phyloP scores from a whole-genome alignment of 2,113 vertebrate genomes.

The Pachyramphus minor region DNA sequence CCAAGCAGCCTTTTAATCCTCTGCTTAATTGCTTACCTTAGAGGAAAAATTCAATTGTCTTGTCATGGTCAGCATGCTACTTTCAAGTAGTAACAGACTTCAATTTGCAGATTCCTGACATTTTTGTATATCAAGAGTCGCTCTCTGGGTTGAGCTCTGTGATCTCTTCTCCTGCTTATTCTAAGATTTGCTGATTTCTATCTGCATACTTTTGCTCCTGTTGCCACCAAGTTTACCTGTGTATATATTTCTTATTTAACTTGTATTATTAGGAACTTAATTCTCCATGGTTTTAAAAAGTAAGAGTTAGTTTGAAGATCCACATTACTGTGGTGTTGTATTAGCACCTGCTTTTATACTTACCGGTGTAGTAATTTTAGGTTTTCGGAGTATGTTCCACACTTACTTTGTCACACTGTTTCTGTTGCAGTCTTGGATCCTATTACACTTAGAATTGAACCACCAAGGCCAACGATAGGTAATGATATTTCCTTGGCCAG shows the following conservation, averaged over 20 bases:
- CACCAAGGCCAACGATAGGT: conserved; percentile 56
- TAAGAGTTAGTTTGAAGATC: background rate
- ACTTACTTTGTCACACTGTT: background rate
- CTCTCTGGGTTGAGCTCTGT: background rate
- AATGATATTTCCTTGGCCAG: conserved; percentile 12
- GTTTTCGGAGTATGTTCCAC: background rate
- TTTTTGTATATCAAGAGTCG: background rate
- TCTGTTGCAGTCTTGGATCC: conserved; percentile 55
- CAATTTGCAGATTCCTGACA: background rate
- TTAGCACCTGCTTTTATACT: background rate
- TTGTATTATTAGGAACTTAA: background rate
- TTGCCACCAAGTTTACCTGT: background rate
- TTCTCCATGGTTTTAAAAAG: background rate
- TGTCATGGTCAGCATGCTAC: background rate
- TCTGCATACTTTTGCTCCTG: background rate
- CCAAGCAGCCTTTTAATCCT: background rate
- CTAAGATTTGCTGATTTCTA: background rate
- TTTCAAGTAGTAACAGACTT: background rate
- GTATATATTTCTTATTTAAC: background rate
- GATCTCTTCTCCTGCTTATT: background rate
- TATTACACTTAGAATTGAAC: conserved; percentile 45
- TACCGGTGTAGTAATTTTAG: background rate
- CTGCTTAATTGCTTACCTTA: background rate
- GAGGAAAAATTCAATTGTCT: background rate
- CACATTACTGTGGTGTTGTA: background rate